Evolutionary conservation across 2,113 vertebrate species (phyloP).

Genomic region (Heterotilapia buettikoferi): DNA sequence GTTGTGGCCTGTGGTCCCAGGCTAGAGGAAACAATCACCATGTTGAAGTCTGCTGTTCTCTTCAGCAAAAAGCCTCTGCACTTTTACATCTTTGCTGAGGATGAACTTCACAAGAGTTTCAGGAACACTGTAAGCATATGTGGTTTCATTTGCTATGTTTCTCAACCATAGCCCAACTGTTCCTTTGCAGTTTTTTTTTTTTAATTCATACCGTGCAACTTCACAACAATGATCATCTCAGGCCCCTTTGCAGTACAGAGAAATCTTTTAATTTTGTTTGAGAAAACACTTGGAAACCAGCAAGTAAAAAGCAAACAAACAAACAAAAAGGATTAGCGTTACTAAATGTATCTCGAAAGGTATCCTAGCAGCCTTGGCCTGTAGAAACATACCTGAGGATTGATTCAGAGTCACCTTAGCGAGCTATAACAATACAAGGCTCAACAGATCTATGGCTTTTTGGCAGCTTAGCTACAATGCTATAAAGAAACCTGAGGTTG

Average conservation of each 20-base stretch:
- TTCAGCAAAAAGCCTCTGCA: slow-evolving; percentile 83
- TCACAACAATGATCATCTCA: neutral
- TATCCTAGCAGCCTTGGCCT: neutral
- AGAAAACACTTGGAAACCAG: neutral
- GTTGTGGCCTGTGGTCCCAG: slow-evolving; percentile 93
- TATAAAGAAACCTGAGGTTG: neutral
- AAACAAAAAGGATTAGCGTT: neutral
- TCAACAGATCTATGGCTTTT: neutral
- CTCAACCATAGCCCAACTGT: neutral
- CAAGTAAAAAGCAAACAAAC: neutral
- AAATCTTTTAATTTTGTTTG: neutral
- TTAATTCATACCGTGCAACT: accelerated
- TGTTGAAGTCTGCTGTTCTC: slow-evolving; percentile 91
- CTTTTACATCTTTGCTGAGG: slow-evolving; percentile 94
- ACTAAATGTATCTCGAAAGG: neutral
- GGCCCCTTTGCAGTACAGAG: neutral
- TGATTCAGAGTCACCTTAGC: neutral
- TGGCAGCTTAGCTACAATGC: neutral
- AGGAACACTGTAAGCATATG: slow-evolving; percentile 74
- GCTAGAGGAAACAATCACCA: slow-evolving; percentile 88
- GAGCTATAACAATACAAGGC: neutral
- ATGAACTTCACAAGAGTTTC: slow-evolving; percentile 84
- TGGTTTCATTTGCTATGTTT: neutral
- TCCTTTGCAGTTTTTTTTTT: neutral
- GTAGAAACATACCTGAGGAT: neutral